Base-by-base conservation (phyloP, 2,797 vertebrate species). In the Sebastes hubbsi region DNA sequence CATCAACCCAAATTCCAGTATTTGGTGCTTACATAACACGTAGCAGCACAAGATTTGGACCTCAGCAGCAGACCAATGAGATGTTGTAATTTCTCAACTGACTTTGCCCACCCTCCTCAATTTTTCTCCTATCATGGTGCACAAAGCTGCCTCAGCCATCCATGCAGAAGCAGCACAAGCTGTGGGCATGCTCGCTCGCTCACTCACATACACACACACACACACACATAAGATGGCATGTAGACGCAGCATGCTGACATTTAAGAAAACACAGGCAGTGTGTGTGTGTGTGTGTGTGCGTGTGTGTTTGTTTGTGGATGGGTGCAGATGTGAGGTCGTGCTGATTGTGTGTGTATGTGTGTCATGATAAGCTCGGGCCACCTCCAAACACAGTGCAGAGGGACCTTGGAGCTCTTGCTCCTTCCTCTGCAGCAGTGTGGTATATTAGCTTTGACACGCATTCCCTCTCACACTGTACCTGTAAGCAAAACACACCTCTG, bases 161-260 rank as follows among this genome's bases (percentile, higher is more conserved):
- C 85, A 83, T 90, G 92, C 91, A 90, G 86, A 85, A 91, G 80
- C 85, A 87, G 81, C 83, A 67, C 78, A 85, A 59, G 87, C 91
- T 56, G 14, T 59, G 62, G 90, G 90, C 91, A 69, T 20, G 64
- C 60, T 79, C 12, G 24, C 86, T 66, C 67, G 29, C 71, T 82
- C 72, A 80, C 75, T 68, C 56, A 76, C 69, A 75, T 8, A 89
- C 81, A 67, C 69, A 73, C 13, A 38, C 69, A 73, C 13, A 38
- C 32, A 88, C 75, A 61, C 68, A 71, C 74, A 75, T 2, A 24
- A 81, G 18, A 49, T 49, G 46, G 46, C 77, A 72, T 75, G 83
- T 27, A 79, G 73, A 80, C 38, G 60, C 70, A 13, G 63, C 77
- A 27, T 49, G 80, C 72, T 92, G 90, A 88, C 86, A 83, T 91